Conservation (phyloP, 35 echinoderm and acorn worm species). For the Lytechinus variegatus region DNA sequence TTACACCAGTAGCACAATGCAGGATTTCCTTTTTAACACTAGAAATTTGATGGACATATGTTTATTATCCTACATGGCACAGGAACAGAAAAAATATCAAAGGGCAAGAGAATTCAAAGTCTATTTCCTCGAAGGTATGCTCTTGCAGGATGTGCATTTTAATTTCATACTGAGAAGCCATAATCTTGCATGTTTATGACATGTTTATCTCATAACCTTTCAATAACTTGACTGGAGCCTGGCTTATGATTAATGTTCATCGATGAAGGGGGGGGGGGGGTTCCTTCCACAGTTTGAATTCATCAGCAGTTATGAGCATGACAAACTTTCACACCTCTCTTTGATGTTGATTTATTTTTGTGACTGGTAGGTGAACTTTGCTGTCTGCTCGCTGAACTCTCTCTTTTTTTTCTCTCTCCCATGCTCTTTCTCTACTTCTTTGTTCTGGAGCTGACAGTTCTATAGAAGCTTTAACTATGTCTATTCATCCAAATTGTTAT, state of each 20-base stretch:
- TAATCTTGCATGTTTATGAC: background rate
- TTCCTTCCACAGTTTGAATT: background rate
- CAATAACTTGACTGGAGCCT: background rate
- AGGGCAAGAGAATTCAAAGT: background rate
- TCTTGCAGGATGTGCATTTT: background rate
- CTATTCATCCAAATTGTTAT: background rate
- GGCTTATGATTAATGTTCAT: background rate
- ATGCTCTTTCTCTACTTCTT: background rate
- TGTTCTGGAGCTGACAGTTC: background rate
- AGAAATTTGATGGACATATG: background rate
- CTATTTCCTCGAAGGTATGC: background rate
- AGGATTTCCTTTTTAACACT: background rate
- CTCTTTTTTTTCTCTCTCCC: background rate
- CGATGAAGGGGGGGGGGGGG: background rate
- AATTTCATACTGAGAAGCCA: slow-evolving; percentile 2
- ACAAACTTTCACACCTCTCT: background rate
- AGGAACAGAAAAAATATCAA: background rate
- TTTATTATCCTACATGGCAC: slow-evolving; percentile 13
- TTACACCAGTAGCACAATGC: background rate
- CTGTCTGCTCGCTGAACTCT: background rate
- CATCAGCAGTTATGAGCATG: background rate
- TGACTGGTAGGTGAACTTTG: background rate
- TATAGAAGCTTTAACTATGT: background rate
- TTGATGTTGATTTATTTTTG: background rate
- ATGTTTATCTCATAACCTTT: background rate